Percentiles rank a stretch among this genome's conserved stretches.
These are phyloP conservation scores for Dryocosmus kuriphilus DNA, from an alignment of 2,888 invertebrate species.

Conservation along the genomic window DNA sequence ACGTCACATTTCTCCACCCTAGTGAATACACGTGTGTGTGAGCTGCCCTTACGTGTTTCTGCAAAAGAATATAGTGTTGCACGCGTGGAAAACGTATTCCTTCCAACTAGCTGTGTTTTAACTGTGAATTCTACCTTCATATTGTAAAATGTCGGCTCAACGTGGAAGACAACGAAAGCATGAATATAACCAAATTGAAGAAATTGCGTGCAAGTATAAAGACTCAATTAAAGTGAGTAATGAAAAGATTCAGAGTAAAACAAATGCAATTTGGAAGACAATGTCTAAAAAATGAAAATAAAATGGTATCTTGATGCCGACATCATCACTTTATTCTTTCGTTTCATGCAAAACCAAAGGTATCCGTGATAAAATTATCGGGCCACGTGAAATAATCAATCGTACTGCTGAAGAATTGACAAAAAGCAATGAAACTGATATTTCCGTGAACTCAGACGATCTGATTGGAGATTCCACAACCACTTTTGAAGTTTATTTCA, in stretches of 20 bases:
- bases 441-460: neutral
- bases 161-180: conserved; percentile 1
- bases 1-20: too few relatives aligned
- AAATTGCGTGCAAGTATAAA: neutral
- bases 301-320: neutral
- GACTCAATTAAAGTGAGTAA: neutral
- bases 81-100: too few relatives aligned
- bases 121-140: neutral
- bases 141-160: conserved; percentile 1
- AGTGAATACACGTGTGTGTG: too few relatives aligned
- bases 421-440: neutral
- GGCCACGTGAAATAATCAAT: neutral
- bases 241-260: neutral
- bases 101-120: too few relatives aligned
- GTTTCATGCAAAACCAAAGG: neutral
- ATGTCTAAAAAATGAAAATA: neutral
- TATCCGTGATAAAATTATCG: neutral
- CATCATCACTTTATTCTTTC: conserved; percentile 9
- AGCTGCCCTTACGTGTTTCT: too few relatives aligned
- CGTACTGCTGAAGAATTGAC: neutral
- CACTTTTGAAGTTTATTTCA: neutral
- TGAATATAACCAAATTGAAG: neutral
- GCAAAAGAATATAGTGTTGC: too few relatives aligned
- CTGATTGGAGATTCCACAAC: neutral
- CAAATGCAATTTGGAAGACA: neutral